phyloP scores from a whole-genome alignment of 2,113 vertebrate species.

The Gymnogyps californianus region DNA sequence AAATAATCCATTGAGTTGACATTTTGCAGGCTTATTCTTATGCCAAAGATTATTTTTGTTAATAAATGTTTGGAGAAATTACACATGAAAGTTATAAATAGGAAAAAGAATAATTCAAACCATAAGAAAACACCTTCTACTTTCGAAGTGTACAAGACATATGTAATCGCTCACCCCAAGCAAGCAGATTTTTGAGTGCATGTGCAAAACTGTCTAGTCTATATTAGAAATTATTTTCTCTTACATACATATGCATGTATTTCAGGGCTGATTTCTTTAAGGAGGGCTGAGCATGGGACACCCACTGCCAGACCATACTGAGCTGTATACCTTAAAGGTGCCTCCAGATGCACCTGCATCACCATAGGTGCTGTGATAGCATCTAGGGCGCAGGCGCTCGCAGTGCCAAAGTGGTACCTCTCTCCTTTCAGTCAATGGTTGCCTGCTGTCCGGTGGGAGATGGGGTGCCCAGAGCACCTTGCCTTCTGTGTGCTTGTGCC shows the following conservation, averaged over 20 bases:
- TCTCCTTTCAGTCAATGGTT: neutral
- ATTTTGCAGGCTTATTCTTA: neutral
- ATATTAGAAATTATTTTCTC: neutral
- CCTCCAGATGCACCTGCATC: accelerated
- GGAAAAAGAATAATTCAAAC: neutral
- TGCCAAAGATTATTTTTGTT: neutral
- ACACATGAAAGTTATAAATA: neutral
- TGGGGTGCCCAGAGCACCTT: neutral
- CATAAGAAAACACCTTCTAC: neutral
- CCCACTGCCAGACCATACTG: neutral
- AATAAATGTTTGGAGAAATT: neutral
- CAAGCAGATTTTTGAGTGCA: neutral
- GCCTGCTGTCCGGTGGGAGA: neutral
- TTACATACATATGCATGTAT: neutral
- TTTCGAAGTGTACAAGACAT: neutral
- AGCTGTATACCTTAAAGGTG: neutral
- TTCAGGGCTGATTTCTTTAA: neutral
- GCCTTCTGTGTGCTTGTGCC: neutral
- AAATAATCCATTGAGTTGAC: neutral
- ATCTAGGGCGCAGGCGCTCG: accelerated
- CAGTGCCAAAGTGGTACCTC: neutral
- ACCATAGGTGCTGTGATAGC: neutral
- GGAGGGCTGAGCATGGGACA: neutral
- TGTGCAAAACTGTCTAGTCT: neutral
- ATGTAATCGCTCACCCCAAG: neutral